Percentiles rank a stretch among this genome's conserved stretches.
Conservation (phyloP, 2,797 vertebrate species). For the Gastrophryne carolinensis region DNA sequence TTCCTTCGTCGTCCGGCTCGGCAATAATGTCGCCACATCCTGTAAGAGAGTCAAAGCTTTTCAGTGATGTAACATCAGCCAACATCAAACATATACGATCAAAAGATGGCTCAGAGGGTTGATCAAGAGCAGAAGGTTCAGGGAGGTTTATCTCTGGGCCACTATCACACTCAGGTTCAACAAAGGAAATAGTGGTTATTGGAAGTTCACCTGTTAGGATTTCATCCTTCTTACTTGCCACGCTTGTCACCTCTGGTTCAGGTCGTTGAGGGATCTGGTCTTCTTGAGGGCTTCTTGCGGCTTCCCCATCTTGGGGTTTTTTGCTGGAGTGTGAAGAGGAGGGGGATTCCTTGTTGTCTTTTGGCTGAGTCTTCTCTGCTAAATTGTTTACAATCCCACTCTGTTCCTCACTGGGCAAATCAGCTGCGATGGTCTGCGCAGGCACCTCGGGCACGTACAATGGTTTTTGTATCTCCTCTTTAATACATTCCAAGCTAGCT, state of each 20-base stretch:
- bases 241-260: constrained; percentile 57
- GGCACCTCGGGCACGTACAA: constrained; percentile 62
- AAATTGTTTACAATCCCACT: constrained; percentile 42
- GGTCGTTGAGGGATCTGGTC: constrained; percentile 55
- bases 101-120: constrained; percentile 90
- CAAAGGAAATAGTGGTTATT: constrained; percentile 65
- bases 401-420: constrained; percentile 61
- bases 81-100: constrained; percentile 87
- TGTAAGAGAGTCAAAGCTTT: constrained; percentile 99
- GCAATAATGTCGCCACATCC: constrained; percentile 98
- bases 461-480: constrained; percentile 77
- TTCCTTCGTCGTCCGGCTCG: constrained; percentile 90
- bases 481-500: constrained; percentile 73
- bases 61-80: constrained; percentile 96
- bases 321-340: constrained; percentile 37
- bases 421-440: constrained; percentile 59
- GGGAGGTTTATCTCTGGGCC: constrained; percentile 74
- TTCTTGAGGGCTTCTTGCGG: constrained; percentile 53
- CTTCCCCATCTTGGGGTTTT: constrained; percentile 51
- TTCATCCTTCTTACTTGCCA: constrained; percentile 63
- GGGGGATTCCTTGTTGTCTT: constrained; percentile 50
- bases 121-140: constrained; percentile 82
- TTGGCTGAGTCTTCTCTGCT: constrained; percentile 51
- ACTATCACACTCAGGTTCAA: constrained; percentile 71
- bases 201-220: constrained; percentile 71